Base-by-base conservation (phyloP, 2,113 vertebrate species). In the Trematocara nigrifrons region DNA sequence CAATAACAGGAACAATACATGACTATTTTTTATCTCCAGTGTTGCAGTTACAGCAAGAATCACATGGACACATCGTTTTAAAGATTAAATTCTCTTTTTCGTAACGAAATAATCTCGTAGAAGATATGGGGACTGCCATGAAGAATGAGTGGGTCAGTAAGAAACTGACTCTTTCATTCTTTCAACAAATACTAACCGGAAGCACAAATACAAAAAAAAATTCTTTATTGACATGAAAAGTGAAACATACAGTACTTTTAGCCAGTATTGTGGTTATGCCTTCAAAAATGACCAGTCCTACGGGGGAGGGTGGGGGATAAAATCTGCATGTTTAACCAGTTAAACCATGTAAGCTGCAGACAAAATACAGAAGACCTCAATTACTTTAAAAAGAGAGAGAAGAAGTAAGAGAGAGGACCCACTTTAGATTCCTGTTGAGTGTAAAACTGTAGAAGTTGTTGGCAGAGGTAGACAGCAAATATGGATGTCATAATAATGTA, bases 181-280 rank as follows among this genome's bases (percentile, higher is more conserved):
- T 81, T 18, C 42, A 33, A 80, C 10, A 51, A 85, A 84, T 29
- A 81, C 42, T 12, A 4, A 38, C 4, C 9, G 59, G 35, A 91
- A 71, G 45, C 57, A 5, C 2, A 47, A 31, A 90, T 97, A 97
- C 92, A 99, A 76, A 76, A 51, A 98, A 74, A 76, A 98, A 98
- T 93, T 93, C 87, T 99, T 99, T 98, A 98, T 98, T 99, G 95
- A 97, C 97, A 98, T 97, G 97, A 97, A 97, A 97, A 96, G 96
- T 98, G 96, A 97, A 97, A 97, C 96, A 97, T 96, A 96, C 82
- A 89, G 85, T 90, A 88, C 96, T 96, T 95, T 95, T 95, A 95
- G 66, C 87, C 91, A 94, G 83, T 95, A 95, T 96, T 96, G 96
- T 95, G 95, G 96, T 94, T 96, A 96, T 84, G 94, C 77, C 93